These are phyloP conservation scores for Scolopax rusticola DNA, from an alignment of 2,797 vertebrate species.

Conservation along the genomic window DNA sequence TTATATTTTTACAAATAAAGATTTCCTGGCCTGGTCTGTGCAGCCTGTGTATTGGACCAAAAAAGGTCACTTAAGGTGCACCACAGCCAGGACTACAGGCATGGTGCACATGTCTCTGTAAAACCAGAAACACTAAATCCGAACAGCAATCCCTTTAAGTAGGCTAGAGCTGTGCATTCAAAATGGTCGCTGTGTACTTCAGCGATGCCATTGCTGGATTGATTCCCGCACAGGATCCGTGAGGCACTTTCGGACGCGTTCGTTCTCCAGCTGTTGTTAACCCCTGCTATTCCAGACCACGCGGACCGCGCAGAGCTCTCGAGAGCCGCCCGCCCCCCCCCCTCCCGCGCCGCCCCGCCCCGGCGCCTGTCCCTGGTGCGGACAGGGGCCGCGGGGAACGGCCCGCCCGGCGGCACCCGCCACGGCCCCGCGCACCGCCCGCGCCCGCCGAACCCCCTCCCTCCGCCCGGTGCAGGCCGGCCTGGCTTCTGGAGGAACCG, in stretches of 20 bases:
- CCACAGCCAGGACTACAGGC: not conserved
- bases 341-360: not conserved
- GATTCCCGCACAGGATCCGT: rapidly evolving
- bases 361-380: not conserved
- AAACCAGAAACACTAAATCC: not conserved
- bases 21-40: not conserved
- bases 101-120: rapidly evolving
- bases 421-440: not conserved
- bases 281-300: not conserved
- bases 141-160: rapidly evolving
- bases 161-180: not conserved
- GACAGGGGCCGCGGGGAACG: not conserved
- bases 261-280: rapidly evolving
- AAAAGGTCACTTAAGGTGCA: not conserved
- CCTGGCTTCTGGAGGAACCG: no score
- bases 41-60: not conserved
- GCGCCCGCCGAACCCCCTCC: not conserved
- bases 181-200: rapidly evolving
- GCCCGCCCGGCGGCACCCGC: no score
- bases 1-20: not conserved
- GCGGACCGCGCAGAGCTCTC: not conserved
- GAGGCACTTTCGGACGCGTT: not conserved
- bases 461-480: not conserved
- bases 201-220: rapidly evolving
- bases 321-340: rapidly evolving